Percentiles rank a stretch among this genome's conserved stretches.
phyloP scores from a whole-genome alignment of 2,888 invertebrate genomes.

The Mythimna vitellina region DNA sequence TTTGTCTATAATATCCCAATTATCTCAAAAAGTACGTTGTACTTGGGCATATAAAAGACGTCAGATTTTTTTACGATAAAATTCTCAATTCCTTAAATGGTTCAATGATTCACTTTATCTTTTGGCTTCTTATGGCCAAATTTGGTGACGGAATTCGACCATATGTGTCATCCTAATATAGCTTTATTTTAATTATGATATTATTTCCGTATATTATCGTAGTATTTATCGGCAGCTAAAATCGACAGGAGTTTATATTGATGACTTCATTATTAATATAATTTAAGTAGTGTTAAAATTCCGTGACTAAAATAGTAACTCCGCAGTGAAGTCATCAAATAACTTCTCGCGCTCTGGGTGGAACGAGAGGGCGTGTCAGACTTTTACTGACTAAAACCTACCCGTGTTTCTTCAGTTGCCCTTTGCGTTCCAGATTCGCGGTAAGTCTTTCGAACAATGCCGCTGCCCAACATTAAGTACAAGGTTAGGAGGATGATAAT shows the following conservation, averaged over 20 bases:
- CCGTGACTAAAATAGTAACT: too few relatives aligned
- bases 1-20: conserved; percentile 39
- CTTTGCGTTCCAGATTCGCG: too few relatives aligned
- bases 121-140: conserved; percentile 26
- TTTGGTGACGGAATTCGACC: conserved; percentile 40
- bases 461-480: too few relatives aligned
- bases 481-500: too few relatives aligned
- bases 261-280: conserved; percentile 4
- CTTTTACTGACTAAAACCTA: too few relatives aligned
- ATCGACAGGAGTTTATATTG: conserved; percentile 2
- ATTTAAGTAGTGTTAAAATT: too few relatives aligned
- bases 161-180: conserved; percentile 14
- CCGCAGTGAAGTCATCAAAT: too few relatives aligned
- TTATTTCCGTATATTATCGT: conserved; percentile 27
- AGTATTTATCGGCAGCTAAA: background rate
- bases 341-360: too few relatives aligned
- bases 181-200: conserved; percentile 14
- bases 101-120: conserved; percentile 53
- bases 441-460: too few relatives aligned
- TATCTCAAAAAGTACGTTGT: conserved; percentile 34
- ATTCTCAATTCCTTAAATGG: conserved; percentile 49
- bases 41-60: background rate
- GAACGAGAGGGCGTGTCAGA: too few relatives aligned
- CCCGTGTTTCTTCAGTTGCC: too few relatives aligned
- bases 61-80: conserved; percentile 41